Evolutionary conservation across 2,888 invertebrate species (phyloP).

Genomic region (Drosophila acutilabella): DNA sequence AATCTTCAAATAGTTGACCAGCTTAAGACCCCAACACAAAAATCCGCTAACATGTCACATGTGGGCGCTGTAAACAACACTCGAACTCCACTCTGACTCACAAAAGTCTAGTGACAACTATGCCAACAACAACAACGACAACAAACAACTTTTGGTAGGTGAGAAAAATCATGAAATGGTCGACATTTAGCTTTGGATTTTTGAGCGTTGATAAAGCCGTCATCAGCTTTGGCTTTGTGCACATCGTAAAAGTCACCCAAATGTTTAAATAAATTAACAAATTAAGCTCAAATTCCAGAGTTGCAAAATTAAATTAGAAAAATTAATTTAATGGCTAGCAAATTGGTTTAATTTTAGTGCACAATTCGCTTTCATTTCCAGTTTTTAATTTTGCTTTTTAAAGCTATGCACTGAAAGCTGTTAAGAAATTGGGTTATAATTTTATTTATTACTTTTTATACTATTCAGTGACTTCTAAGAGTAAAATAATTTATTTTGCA

Average conservation of each 20-base stretch:
- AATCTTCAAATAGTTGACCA: conserved; percentile 74
- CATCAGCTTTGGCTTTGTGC: conserved; percentile 27
- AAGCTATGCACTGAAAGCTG: conserved; percentile 15
- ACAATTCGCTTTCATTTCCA: conserved; percentile 53
- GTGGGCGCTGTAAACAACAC: conserved; percentile 56
- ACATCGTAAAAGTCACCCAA: conserved; percentile 45
- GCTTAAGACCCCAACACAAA: conserved; percentile 56
- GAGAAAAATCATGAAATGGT: conserved; percentile 48
- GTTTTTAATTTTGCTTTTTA: conserved; percentile 3
- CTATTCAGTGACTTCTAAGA: no score
- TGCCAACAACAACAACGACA: not conserved
- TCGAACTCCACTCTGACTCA: conserved; percentile 25
- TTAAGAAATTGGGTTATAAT: not conserved
- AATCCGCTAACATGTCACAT: conserved; percentile 52
- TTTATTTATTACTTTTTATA: no score
- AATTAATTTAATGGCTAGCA: conserved; percentile 45
- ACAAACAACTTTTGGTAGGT: conserved; percentile 41
- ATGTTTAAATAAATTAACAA: conserved; percentile 54
- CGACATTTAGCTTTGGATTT: conserved; percentile 57
- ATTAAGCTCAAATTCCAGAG: conserved; percentile 43
- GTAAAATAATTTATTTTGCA: no score
- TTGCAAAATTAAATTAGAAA: conserved; percentile 69
- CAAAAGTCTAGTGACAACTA: not conserved
- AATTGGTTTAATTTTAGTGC: conserved; percentile 57
- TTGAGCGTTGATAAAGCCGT: conserved; percentile 67